A percentile compares a stretch with the other conserved stretches of the same genome.
These are phyloP conservation scores for Prolemur simus DNA, from an alignment of 2,113 vertebrate species.

Conservation along the genomic window DNA sequence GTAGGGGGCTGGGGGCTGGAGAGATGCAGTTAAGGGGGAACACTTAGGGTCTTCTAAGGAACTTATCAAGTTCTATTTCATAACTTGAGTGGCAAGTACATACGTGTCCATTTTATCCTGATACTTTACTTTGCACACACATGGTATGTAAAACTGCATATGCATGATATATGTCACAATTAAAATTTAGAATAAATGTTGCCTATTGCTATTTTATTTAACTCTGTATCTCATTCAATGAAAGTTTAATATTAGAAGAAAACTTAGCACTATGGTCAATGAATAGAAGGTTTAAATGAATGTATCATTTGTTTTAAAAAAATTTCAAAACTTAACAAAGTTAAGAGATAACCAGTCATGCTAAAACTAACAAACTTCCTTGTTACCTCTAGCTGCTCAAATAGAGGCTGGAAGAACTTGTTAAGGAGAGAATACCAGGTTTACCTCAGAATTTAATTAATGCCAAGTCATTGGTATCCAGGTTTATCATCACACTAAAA, in stretches of 20 bases:
- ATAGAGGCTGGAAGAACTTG: not conserved
- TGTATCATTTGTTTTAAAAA: not conserved
- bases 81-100: not conserved
- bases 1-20: not conserved
- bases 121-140: not conserved
- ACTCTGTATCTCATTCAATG: not conserved
- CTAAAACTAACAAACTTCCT: not conserved
- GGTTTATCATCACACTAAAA: not conserved
- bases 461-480: not conserved
- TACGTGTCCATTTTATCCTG: not conserved
- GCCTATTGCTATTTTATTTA: not conserved
- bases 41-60: not conserved
- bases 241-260: conserved; percentile 3
- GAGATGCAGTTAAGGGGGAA: not conserved
- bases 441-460: not conserved
- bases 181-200: not conserved
- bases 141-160: not conserved
- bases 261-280: not conserved
- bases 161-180: not conserved
- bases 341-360: not conserved
- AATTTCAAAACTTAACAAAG: not conserved
- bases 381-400: not conserved
- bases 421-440: not conserved
- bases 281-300: not conserved
- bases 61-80: not conserved